Base-by-base conservation (phyloP, 2,888 invertebrate genomes). In the Leptothorax acervorum region DNA sequence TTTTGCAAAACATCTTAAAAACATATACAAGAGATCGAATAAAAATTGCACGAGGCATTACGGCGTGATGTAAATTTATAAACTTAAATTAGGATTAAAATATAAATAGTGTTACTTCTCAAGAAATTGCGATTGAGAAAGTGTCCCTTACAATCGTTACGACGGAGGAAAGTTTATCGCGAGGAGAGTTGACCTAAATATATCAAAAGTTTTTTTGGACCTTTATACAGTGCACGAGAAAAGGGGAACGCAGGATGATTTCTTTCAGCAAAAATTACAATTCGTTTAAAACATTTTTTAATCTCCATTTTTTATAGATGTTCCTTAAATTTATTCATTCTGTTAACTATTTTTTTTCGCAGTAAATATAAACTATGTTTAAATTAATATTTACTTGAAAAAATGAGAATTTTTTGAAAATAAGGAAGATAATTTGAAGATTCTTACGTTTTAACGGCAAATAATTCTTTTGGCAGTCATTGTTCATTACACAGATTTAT, bases 11-110 rank as follows among this genome's bases (percentile, higher is more conserved):
- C n/a, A 45, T 57, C n/a, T 18, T 11, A 3, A 48, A 15, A 9
- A 9, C 23, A 23, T 6, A 15, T n/a, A 18, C 23, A n/a, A 45
- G 35, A 65, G 8, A 35, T 51, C 5, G 48, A 15, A 75, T n/a
- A 2, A 62, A 63, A 39, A 8, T 53, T 63, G 11, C 23, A 63
- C 48, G 23, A 48, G 8, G 5, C 9, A 73, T 28, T 18, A 15
- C 48, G 23, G 11, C n/a, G 5, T 42, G 15, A 48, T 63, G 23
- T n/a, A 8, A 70, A 83, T 74, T 76, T 83, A 71, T 31, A 68
- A 88, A 85, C 66, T 87, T 84, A 53, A 83, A 88, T 88, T 83
- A 82, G 35, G n/a, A 18, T 42, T 82, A 53, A 84, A 88, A 89
- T 88, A 89, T 89, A 86, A 87, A 89, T 89, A 83, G 51, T n/a